Base-by-base conservation (phyloP, 2,113 vertebrate genomes). In the Turdus rufiventris region DNA sequence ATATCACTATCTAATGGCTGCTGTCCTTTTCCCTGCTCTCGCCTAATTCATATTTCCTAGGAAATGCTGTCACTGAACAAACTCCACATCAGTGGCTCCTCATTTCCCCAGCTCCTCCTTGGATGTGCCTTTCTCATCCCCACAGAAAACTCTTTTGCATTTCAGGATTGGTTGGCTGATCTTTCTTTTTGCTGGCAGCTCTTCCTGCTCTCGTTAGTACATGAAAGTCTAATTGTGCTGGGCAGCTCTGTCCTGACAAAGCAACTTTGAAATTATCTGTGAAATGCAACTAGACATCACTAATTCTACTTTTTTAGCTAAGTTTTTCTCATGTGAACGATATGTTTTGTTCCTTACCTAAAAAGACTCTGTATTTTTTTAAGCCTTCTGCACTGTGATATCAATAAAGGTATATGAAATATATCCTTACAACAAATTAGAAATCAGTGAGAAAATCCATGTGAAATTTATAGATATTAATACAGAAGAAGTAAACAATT, bases 221-320 rank as follows among this genome's bases (percentile, higher is more conserved):
- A 11, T 54, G 77, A 60, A 84, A 89, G 51, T 75, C 73, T 92
- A 85, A 85, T 95, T 94, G 80, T 66, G 48, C 66, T 75, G 89
- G 45, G 86, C 68, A 81, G 83, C 31, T 68, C 77, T 75, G 57
- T 48, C 86, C 89, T 91, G 70, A 70, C 80, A 93, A 91, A 87
- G 48, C 48, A 81, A 9, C 57, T 87, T 26, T 79, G 53, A 89
- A 94, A 89, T 89, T 72, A 42, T 14, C 38, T 0, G 3, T 81
- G 66, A 81, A 92, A 74, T 25, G 31, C 78, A 53, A 50, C 7
- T n/a, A 72, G 48, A 18, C 38, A 48, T 87, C 33, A 66, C 72
- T 91, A 85, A 79, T 76, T 94, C 74, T 75, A 28, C 48, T 58
- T 70, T 70, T 62, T 70, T 33, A 78, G 53, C 7, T 15, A 60